Percentiles rank a stretch among this genome's conserved stretches.
Evolutionary conservation across 2,888 invertebrate genomes (phyloP).

Genomic region (Arge pagana): DNA sequence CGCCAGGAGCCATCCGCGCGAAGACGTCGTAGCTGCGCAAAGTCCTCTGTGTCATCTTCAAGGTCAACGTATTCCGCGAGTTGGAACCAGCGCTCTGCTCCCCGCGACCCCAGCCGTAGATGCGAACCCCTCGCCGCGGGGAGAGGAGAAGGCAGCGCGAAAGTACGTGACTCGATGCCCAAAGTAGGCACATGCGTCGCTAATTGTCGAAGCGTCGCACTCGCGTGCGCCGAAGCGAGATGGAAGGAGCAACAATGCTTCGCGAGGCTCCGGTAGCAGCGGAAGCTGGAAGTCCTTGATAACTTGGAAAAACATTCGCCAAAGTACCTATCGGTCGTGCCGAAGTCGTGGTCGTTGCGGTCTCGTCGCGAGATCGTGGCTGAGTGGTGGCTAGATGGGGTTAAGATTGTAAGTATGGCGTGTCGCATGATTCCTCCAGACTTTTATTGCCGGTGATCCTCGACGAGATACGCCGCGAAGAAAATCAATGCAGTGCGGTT

Average conservation of each 20-base stretch:
- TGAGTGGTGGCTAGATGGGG: slow-evolving; percentile 17
- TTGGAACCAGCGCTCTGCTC: too few relatives aligned
- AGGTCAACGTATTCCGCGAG: too few relatives aligned
- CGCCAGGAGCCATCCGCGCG: too few relatives aligned
- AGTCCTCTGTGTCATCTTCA: too few relatives aligned
- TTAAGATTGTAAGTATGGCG: slow-evolving; percentile 36
- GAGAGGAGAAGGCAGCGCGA: background rate
- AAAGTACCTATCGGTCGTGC: background rate
- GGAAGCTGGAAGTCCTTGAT: too few relatives aligned
- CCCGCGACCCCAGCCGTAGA: too few relatives aligned
- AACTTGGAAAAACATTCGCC: too few relatives aligned
- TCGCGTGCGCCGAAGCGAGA: background rate
- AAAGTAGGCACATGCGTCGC: slow-evolving; percentile 7
- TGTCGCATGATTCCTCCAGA: slow-evolving; percentile 53
- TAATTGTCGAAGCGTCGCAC: slow-evolving; percentile 4
- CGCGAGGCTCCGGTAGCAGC: too few relatives aligned
- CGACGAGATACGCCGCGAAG: slow-evolving; percentile 19
- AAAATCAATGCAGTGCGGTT: slow-evolving; percentile 19
- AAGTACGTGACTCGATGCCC: slow-evolving; percentile 6
- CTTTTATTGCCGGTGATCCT: slow-evolving; percentile 48
- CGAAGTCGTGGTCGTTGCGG: background rate
- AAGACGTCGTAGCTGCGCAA: too few relatives aligned
- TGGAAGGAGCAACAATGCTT: too few relatives aligned
- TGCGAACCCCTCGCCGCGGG: too few relatives aligned
- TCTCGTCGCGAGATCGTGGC: background rate